These are phyloP conservation scores for Nomia melanderi DNA, from an alignment of 1,140 invertebrate species.

Conservation along the genomic window DNA sequence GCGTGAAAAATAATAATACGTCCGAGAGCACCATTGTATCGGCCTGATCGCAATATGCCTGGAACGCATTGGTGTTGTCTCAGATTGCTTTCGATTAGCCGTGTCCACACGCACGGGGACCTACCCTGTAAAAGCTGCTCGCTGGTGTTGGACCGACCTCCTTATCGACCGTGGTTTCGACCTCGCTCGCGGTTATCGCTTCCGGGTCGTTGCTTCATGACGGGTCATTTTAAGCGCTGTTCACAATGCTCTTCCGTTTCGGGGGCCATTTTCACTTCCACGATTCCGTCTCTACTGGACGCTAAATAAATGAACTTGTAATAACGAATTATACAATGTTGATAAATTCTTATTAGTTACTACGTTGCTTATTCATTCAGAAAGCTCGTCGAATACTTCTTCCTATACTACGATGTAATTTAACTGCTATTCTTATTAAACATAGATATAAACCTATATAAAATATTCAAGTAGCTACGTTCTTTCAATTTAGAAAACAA, in stretches of 20 bases:
- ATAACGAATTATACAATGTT: too few relatives aligned
- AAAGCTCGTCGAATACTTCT: too few relatives aligned
- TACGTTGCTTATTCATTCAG: too few relatives aligned
- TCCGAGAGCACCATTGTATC: slow-evolving; percentile 26
- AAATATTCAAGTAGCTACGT: too few relatives aligned
- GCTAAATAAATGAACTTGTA: too few relatives aligned
- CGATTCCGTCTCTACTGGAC: too few relatives aligned
- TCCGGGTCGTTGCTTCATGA: slow-evolving; percentile 74
- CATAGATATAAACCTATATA: too few relatives aligned
- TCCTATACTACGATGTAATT: too few relatives aligned
- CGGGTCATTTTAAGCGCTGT: slow-evolving; percentile 64
- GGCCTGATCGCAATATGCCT: slow-evolving; percentile 33
- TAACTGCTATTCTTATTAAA: too few relatives aligned
- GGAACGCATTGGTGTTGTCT: slow-evolving; percentile 59
- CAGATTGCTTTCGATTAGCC: slow-evolving; percentile 60
- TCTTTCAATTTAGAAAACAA: too few relatives aligned
- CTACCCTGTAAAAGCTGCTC: slow-evolving; percentile 52
- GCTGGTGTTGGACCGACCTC: slow-evolving; percentile 65
- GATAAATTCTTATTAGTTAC: too few relatives aligned
- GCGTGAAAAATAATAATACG: slow-evolving; percentile 46
- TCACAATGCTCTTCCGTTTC: slow-evolving; percentile 50
- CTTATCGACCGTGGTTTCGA: slow-evolving; percentile 72
- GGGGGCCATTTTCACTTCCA: neutral
- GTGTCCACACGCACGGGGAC: slow-evolving; percentile 37
- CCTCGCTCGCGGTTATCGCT: slow-evolving; percentile 70